phyloP scores from a whole-genome alignment of 2,797 vertebrate genomes.

The Threskiornis aethiopicus region DNA sequence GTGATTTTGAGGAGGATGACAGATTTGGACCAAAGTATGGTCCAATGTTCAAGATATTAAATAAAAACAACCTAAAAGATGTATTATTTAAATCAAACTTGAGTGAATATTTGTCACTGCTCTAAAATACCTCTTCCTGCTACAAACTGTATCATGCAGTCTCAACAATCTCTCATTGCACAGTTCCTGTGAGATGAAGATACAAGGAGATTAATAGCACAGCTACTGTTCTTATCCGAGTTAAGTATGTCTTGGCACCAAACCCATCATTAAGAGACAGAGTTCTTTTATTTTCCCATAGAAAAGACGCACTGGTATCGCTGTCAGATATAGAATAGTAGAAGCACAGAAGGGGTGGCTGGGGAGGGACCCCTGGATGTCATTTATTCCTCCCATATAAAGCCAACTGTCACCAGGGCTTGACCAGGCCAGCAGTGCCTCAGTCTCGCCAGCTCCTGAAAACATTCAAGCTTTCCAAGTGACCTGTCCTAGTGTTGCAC shows the following conservation, averaged over 20 bases:
- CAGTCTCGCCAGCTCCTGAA: not conserved
- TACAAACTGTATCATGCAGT: not conserved
- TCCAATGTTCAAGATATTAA: not conserved
- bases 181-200: not conserved
- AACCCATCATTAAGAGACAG: not conserved
- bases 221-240: not conserved
- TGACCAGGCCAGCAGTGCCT: not conserved
- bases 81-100: not conserved
- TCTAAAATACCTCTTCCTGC: not conserved
- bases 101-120: not conserved
- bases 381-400: not conserved
- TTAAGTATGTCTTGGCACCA: not conserved
- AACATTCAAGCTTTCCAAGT: not conserved
- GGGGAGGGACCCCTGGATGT: not conserved
- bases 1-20: slow-evolving; percentile 18
- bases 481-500: not conserved
- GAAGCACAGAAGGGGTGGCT: not conserved
- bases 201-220: not conserved
- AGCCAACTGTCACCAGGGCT: not conserved
- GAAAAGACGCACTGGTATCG: not conserved
- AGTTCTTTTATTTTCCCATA: slow-evolving; percentile 25
- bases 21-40: not conserved
- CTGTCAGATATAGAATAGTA: not conserved
- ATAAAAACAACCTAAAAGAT: not conserved
- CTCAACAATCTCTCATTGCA: not conserved